These are phyloP conservation scores for Bufotes viridis DNA, from an alignment of 2,797 vertebrate species.

Conservation along the genomic window DNA sequence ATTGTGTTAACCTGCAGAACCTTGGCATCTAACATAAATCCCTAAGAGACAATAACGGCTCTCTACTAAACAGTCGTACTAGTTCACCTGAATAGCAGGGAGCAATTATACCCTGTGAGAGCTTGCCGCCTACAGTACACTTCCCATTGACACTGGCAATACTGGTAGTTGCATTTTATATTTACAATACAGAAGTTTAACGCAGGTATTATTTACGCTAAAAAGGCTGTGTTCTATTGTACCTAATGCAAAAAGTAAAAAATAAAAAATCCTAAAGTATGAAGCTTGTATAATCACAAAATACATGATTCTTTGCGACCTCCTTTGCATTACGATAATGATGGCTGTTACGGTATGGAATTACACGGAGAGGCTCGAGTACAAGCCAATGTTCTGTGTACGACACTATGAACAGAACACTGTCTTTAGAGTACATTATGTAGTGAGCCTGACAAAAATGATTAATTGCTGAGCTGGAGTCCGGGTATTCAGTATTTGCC, in stretches of 20 bases:
- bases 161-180: constrained; percentile 15
- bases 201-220: constrained; percentile 19
- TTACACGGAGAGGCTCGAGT: constrained; percentile 12
- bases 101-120: constrained; percentile 29
- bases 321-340: constrained; percentile 19
- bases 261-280: background rate
- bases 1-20: constrained; percentile 17
- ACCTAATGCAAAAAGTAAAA: constrained; percentile 1
- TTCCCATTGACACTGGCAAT: constrained; percentile 38
- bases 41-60: constrained; percentile 5
- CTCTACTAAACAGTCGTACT: background rate
- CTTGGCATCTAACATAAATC: constrained; percentile 11
- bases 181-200: constrained; percentile 39
- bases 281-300: constrained; percentile 21
- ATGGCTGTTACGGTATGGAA: constrained; percentile 27
- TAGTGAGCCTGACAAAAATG: constrained; percentile 72
- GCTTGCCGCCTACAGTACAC: background rate
- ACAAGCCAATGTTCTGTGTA: constrained; percentile 5
- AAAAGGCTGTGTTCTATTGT: constrained; percentile 31
- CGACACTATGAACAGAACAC: constrained; percentile 43
- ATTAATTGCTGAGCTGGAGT: constrained; percentile 75
- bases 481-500: constrained; percentile 70
- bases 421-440: constrained; percentile 74
- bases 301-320: constrained; percentile 32
- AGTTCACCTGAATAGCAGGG: constrained; percentile 35